phyloP scores from a whole-genome alignment of 2,888 invertebrate species.

The Lepidocyrtoides sp. region DNA sequence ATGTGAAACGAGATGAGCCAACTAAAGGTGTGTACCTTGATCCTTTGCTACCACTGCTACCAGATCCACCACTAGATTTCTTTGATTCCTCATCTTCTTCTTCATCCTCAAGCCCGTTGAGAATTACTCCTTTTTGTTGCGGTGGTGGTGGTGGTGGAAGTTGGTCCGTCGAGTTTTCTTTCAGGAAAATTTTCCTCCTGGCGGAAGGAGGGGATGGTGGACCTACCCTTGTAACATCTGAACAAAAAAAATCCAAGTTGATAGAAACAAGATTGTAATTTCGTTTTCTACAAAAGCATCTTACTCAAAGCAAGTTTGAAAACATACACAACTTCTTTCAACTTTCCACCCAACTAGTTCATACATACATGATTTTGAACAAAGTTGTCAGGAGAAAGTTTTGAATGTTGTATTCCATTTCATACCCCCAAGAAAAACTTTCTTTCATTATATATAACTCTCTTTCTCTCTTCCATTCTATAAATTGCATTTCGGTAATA shows the following conservation, averaged over 20 bases:
- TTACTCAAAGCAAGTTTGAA: neutral
- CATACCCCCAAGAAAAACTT: neutral
- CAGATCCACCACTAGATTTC: constrained; percentile 64
- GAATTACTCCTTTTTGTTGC: constrained; percentile 74
- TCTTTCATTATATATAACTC: neutral
- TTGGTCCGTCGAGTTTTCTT: constrained; percentile 82
- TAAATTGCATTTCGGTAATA: constrained; percentile 4
- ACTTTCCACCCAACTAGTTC: neutral
- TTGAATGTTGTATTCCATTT: constrained; percentile 4
- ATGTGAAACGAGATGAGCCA: neutral
- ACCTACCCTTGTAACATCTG: constrained; percentile 85
- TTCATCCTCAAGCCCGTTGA: constrained; percentile 74
- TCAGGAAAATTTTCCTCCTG: constrained; percentile 84
- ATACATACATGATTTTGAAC: neutral
- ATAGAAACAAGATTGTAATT: constrained; percentile 25
- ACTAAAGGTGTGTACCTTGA: constrained; percentile 79
- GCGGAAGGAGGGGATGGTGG: constrained; percentile 85
- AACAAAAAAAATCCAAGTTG: constrained; percentile 49
- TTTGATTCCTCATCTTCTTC: constrained; percentile 78
- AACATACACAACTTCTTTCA: constrained; percentile 41
- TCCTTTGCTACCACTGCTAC: constrained; percentile 80
- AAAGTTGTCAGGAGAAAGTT: neutral
- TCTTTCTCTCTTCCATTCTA: neutral
- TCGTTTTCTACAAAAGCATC: constrained; percentile 34
- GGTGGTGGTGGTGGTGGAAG: constrained; percentile 74